Evolutionary conservation across 2,113 vertebrate species (phyloP).

Genomic region (Callospermophilus lateralis): DNA sequence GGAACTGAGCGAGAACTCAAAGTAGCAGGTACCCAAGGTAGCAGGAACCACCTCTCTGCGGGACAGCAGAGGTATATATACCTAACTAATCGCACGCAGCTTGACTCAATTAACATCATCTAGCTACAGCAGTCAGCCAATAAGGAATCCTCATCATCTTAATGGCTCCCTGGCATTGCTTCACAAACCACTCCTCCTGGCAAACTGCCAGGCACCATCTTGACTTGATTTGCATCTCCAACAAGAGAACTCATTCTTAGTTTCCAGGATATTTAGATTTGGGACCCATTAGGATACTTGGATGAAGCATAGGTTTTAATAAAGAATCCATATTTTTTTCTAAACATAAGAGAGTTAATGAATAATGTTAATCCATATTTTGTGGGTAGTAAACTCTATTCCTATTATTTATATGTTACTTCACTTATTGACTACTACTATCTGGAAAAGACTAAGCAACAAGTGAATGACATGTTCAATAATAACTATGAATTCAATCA

Average conservation of each 20-base stretch:
- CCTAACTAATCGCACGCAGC: too few species aligned
- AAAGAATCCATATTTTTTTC: not conserved
- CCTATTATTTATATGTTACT: not conserved
- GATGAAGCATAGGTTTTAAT: not conserved
- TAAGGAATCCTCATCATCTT: too few species aligned
- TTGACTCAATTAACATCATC: too few species aligned
- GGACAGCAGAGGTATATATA: too few species aligned
- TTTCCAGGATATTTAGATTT: not conserved
- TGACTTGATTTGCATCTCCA: too few species aligned
- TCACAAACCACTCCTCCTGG: too few species aligned
- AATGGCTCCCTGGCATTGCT: too few species aligned
- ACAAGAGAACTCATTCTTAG: not conserved
- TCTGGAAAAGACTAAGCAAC: not conserved
- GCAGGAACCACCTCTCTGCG: too few species aligned
- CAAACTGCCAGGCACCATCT: too few species aligned
- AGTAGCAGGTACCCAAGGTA: too few species aligned
- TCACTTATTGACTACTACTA: not conserved
- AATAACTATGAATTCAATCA: not conserved
- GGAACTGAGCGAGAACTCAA: too few species aligned
- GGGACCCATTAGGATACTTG: not conserved
- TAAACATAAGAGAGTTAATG: not conserved
- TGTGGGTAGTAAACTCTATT: not conserved
- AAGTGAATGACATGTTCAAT: not conserved
- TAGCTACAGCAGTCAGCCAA: too few species aligned
- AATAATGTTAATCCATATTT: not conserved